Evolutionary conservation across 1,140 invertebrate species (phyloP).

Genomic region (Dufourea novaeangliae): DNA sequence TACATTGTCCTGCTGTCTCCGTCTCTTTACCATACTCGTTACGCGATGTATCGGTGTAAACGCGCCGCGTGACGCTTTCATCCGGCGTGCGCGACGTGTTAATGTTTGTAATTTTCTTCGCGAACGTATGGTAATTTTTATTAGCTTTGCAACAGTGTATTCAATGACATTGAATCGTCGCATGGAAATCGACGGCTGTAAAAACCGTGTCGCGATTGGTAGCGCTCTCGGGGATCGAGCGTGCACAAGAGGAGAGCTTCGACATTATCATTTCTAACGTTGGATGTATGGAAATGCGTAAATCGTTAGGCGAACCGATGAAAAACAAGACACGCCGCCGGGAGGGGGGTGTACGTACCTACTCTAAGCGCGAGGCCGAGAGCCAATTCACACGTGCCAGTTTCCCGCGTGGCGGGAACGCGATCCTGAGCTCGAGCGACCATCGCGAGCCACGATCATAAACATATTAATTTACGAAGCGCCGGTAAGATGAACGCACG

Average conservation of each 20-base stretch:
- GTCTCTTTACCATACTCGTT: no score
- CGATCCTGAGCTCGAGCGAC: no score
- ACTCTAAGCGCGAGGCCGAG: constrained; percentile 36
- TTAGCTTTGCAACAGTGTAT: constrained; percentile 52
- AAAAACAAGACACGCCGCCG: constrained; percentile 37
- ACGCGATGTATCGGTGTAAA: no score
- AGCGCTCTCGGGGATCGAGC: no score
- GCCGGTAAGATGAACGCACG: background rate
- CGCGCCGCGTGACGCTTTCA: background rate
- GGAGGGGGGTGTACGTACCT: no score
- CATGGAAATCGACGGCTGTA: constrained; percentile 19
- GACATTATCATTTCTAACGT: constrained; percentile 55
- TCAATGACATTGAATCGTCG: constrained; percentile 27
- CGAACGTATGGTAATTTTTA: constrained; percentile 53
- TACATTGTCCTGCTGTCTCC: no score
- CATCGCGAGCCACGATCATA: constrained; percentile 39
- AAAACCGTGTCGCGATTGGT: constrained; percentile 7
- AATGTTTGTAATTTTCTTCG: constrained; percentile 33
- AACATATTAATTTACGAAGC: constrained; percentile 52
- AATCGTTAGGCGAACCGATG: constrained; percentile 33
- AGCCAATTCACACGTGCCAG: constrained; percentile 48
- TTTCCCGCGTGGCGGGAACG: constrained; percentile 22
- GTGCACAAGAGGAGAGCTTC: background rate
- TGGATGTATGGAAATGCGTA: constrained; percentile 21
- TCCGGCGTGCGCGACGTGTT: background rate